Evolutionary conservation across 1,140 invertebrate species (phyloP).

Genomic region (Ostrea edulis): DNA sequence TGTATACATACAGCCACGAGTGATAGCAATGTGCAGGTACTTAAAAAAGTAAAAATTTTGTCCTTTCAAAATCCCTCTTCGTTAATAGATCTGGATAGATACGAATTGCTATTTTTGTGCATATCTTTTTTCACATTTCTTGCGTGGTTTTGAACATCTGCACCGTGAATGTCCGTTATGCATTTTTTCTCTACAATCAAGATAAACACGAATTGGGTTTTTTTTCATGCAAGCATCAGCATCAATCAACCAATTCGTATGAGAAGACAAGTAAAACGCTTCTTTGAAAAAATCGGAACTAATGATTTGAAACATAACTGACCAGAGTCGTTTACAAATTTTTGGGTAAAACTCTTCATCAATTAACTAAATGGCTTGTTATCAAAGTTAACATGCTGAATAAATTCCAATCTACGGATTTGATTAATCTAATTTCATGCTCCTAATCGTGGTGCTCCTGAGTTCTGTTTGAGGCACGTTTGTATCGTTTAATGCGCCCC

Average conservation of each 20-base stretch:
- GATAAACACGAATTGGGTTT: neutral
- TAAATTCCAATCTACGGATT: neutral
- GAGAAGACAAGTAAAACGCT: too few relatives aligned
- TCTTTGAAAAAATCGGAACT: neutral
- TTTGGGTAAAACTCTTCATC: neutral
- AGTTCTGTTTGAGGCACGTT: neutral
- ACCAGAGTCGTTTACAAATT: neutral
- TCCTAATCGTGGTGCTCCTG: neutral
- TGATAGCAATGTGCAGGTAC: neutral
- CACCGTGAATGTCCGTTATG: neutral
- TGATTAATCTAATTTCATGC: conserved; percentile 35
- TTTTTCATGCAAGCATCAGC: too few relatives aligned
- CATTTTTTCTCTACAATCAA: neutral
- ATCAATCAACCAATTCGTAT: too few relatives aligned
- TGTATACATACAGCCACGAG: neutral
- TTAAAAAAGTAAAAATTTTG: neutral
- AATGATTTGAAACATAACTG: neutral
- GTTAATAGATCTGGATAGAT: neutral
- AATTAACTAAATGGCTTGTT: neutral
- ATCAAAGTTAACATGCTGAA: conserved; percentile 21
- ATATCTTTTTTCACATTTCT: neutral
- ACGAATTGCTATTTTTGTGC: neutral
- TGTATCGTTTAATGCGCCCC: neutral
- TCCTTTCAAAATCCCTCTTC: neutral
- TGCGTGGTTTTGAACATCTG: neutral